Evolutionary conservation across 2,888 invertebrate species (phyloP), one percentile per base, ranked within the genome.

Genomic region (Quadriops clusia): DNA sequence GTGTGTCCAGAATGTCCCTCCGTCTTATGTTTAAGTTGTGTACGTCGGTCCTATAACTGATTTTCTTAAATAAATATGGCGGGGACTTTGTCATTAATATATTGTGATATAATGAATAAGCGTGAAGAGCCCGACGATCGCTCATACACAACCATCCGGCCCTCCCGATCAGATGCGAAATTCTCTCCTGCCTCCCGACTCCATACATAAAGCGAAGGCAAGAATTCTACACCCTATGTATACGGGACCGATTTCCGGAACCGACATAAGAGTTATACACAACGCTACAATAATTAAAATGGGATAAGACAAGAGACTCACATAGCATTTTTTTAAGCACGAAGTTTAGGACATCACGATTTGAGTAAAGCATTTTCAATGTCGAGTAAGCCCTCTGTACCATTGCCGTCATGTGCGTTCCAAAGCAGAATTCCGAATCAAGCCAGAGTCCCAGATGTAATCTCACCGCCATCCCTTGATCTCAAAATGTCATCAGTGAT

Each of bases 381-480:
- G n/a, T n/a, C n/a, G n/a, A n/a, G n/a, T n/a, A n/a, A n/a, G n/a
- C n/a, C n/a, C n/a, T n/a, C n/a, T n/a, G n/a, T n/a, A n/a, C n/a
- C n/a, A n/a, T n/a, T n/a, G n/a, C n/a, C n/a, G n/a, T n/a, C n/a
- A n/a, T n/a, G n/a, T n/a, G n/a, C n/a, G n/a, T n/a, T n/a, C n/a
- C n/a, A n/a, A n/a, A n/a, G n/a, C n/a, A n/a, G n/a, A n/a, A n/a
- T n/a, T n/a, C n/a, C n/a, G n/a, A n/a, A n/a, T n/a, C n/a, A n/a
- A n/a, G n/a, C n/a, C n/a, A n/a, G n/a, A n/a, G n/a, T n/a, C n/a
- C n/a, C n/a, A n/a, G 13, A 5, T 0, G 28, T 31, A 4, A 47
- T 41, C 0, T 49, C 26, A 1, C 47, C 23, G 2, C 42, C 20
- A 21, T 42, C 30, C 3, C 4, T 1, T 5, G 41, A 41, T 0